phyloP scores from a whole-genome alignment of 2,113 vertebrate genomes.

The Percopsis transmontana region DNA sequence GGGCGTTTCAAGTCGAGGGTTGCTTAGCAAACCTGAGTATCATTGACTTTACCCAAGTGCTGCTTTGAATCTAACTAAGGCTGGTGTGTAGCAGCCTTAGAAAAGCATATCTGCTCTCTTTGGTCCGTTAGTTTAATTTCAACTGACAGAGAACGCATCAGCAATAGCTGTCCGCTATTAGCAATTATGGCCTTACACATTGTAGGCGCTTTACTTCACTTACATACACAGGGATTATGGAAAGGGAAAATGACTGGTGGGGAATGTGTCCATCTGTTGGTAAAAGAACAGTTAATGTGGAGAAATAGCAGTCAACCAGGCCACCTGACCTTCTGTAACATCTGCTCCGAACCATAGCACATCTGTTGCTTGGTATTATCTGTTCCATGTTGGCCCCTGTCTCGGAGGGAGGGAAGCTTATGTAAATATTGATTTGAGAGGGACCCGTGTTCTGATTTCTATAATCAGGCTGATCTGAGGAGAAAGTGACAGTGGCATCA shows the following conservation, averaged over 20 bases:
- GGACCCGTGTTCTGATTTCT: conserved; percentile 8
- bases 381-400: conserved; percentile 12
- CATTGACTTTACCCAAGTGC: background rate
- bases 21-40: background rate
- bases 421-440: conserved; percentile 28
- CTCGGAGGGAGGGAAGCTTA: conserved; percentile 17
- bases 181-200: conserved; percentile 28
- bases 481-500: conserved; percentile 42
- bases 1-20: conserved; percentile 16
- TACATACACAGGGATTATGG: conserved; percentile 37
- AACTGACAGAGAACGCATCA: conserved; percentile 16
- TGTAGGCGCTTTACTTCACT: conserved; percentile 38
- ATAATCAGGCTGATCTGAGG: conserved; percentile 21
- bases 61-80: background rate
- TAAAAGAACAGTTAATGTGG: conserved; percentile 29
- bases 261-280: conserved; percentile 20
- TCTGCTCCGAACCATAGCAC: conserved; percentile 49
- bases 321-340: conserved; percentile 53
- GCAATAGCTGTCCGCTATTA: conserved; percentile 20
- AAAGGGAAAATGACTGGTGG: background rate
- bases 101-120: too few species aligned
- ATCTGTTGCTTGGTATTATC: conserved; percentile 56
- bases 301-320: conserved; percentile 20
- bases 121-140: conserved; percentile 5
- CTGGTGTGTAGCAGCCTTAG: background rate